Conservation (phyloP, 2,113 vertebrate genomes). For the Setophaga petechia region DNA sequence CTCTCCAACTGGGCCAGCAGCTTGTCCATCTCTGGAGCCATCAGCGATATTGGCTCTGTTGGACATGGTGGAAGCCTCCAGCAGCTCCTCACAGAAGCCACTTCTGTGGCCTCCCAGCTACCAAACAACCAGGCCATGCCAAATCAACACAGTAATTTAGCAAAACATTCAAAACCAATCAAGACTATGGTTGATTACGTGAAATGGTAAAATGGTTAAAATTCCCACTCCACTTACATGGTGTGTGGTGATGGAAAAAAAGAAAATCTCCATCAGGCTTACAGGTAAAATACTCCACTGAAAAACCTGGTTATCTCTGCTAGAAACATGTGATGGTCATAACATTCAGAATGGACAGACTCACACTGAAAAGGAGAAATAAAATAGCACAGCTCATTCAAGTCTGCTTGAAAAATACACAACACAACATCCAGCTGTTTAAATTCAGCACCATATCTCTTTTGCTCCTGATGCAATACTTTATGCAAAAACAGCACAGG, state of each 20-base stretch:
- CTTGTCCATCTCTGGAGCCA: neutral
- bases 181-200: neutral
- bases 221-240: neutral
- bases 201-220: neutral
- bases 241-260: neutral
- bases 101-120: neutral
- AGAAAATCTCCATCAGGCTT: neutral
- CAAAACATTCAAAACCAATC: neutral
- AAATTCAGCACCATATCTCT: neutral
- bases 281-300: neutral
- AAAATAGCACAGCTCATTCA: neutral
- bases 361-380: neutral
- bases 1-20: neutral
- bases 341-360: neutral
- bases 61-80: neutral
- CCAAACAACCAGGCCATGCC: neutral
- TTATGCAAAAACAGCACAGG: neutral
- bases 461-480: neutral
- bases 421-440: neutral
- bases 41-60: neutral
- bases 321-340: neutral
- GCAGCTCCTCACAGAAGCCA: neutral
- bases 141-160: neutral
- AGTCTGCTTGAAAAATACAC: neutral
- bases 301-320: neutral